Evolutionary conservation across 2,888 invertebrate species (phyloP), one percentile per base, ranked within the genome.

Genomic region (Stenchaetothrips biformis): DNA sequence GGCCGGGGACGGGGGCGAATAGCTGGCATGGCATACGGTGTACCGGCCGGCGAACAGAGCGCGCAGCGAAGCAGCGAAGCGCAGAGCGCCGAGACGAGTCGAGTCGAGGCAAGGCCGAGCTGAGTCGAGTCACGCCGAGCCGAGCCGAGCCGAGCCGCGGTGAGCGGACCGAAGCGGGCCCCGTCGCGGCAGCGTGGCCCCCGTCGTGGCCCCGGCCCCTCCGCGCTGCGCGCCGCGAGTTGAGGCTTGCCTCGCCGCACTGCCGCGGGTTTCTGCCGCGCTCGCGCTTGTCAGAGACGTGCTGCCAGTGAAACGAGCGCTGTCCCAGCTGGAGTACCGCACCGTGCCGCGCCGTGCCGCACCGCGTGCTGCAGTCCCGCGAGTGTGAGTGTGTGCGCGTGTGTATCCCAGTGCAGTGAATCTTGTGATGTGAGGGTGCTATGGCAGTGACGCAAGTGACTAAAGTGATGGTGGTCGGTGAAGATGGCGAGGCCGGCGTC

Each of bases 191-290:
- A 79, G 80, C 47, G 81, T 79, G 79, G 82, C 59, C 67, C 80
- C 67, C 80, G 37, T 37, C 37, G 37, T 37, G 80, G 82, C 21
- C 67, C 47, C 21, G 77, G 59, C 48, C 81, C 78, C 80, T 78
- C 78, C 79, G 53, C 47, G 77, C 18, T 78, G 78, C 81, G 82
- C 82, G 82, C 82, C 83, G 83, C 84, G 84, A 85, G 85, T 84
- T 85, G n/a, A 85, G 84, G 83, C 82, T 85, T 85, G 83, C 84
- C 84, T 85, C n/a, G 78, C 78, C 67, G 78, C 78, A 80, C 78
- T 37, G 37, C 37, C 37, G 53, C 53, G 13, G 53, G 13, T 53
- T 18, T 80, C 48, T 78, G 80, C 53, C 80, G 80, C 67, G 78
- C 37, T 37, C 37, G 37, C 1, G 37, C 37, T 37, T 74, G 67